Conservation (phyloP, 2,113 vertebrate species). For the Myodes glareolus region DNA sequence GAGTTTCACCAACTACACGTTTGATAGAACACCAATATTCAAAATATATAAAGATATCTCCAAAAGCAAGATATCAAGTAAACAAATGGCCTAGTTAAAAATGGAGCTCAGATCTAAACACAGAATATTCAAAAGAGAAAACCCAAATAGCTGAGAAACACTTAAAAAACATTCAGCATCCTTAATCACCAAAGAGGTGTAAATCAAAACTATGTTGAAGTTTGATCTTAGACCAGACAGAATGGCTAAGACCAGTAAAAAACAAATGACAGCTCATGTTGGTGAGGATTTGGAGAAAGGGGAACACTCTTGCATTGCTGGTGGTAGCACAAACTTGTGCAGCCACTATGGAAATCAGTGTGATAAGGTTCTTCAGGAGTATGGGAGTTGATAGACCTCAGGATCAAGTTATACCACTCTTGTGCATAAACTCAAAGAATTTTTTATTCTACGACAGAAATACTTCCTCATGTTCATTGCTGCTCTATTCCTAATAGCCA, state of each 20-base stretch:
- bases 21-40: neutral
- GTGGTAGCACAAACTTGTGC: no score
- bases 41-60: neutral
- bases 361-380: no score
- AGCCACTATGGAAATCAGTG: no score
- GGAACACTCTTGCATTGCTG: no score
- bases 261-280: neutral
- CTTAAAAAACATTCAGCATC: neutral
- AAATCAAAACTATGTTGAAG: neutral
- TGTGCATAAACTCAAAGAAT: no score
- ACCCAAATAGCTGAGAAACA: neutral
- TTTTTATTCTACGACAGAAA: no score
- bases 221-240: neutral
- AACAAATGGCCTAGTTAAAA: neutral
- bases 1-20: neutral
- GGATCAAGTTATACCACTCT: no score
- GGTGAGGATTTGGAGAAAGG: no score
- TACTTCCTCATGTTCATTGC: no score
- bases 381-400: no score
- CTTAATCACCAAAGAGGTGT: neutral
- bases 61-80: neutral
- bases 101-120: neutral
- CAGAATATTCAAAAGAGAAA: neutral
- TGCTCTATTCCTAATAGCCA: no score
- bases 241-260: neutral